A percentile compares a stretch with the other conserved stretches of the same genome.
Conservation (phyloP, 2,113 vertebrate species). For the Balaeniceps rex region DNA sequence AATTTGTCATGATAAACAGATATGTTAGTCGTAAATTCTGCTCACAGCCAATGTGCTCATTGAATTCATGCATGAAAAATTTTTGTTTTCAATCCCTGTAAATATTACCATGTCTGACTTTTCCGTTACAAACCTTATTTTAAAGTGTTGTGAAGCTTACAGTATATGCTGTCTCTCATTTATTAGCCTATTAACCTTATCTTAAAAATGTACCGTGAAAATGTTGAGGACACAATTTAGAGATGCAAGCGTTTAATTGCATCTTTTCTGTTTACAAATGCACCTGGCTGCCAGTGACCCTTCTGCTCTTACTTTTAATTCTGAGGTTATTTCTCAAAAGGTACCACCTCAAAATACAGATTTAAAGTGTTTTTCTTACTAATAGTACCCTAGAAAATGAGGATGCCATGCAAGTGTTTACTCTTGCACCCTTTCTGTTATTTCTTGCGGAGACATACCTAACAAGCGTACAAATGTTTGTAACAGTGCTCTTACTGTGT, state of each 20-base stretch:
- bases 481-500: background rate
- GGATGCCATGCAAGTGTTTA: background rate
- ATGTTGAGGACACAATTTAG: background rate
- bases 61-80: conserved; percentile 5
- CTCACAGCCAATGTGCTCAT: background rate
- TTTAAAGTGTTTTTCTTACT: background rate
- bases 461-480: background rate
- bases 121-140: background rate
- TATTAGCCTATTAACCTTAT: background rate
- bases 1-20: background rate
- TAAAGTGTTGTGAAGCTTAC: background rate
- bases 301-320: background rate
- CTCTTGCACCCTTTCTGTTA: background rate
- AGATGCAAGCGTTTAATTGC: background rate
- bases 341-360: background rate
- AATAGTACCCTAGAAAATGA: background rate
- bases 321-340: background rate
- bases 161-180: background rate
- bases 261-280: background rate
- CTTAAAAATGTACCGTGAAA: background rate
- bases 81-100: conserved; percentile 1
- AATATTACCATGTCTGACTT: background rate
- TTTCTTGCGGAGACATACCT: background rate
- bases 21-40: background rate
- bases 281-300: background rate